phyloP scores from a whole-genome alignment of 2,113 vertebrate species.

The Limnothrissa miodon region DNA sequence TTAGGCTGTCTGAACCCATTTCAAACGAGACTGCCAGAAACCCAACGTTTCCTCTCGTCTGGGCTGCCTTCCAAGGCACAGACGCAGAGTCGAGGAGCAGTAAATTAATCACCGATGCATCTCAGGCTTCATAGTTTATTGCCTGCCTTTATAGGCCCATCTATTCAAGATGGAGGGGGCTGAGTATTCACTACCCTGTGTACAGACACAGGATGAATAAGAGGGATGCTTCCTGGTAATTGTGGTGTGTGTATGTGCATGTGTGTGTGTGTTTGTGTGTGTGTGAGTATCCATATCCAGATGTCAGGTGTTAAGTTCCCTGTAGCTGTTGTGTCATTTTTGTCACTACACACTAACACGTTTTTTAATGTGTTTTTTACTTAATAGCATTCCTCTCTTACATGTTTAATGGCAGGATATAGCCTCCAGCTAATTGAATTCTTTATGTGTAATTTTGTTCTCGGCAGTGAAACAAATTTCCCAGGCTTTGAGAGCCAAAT shows the following conservation, averaged over 20 bases:
- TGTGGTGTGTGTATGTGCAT: neutral
- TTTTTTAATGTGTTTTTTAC: neutral
- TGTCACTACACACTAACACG: neutral
- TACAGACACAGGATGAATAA: slow-evolving; percentile 38
- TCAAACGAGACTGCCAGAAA: slow-evolving; percentile 50
- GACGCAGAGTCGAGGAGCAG: slow-evolving; percentile 50
- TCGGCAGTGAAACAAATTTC: slow-evolving; percentile 8
- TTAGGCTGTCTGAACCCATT: slow-evolving; percentile 55
- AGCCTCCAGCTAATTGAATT: slow-evolving; percentile 6
- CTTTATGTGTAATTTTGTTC: slow-evolving; percentile 9
- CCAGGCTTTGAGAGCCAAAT: neutral
- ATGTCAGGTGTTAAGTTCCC: slow-evolving; percentile 46
- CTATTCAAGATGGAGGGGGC: slow-evolving; percentile 39
- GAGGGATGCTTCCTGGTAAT: slow-evolving; percentile 30
- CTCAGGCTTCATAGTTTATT: slow-evolving; percentile 50
- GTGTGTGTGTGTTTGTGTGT: neutral
- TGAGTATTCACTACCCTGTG: slow-evolving; percentile 35
- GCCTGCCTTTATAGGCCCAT: slow-evolving; percentile 40
- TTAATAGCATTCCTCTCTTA: neutral
- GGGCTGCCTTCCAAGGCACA: slow-evolving; percentile 54
- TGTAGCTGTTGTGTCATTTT: slow-evolving; percentile 29
- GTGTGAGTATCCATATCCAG: slow-evolving; percentile 21
- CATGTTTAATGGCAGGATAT: neutral
- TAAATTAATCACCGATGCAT: slow-evolving; percentile 58
- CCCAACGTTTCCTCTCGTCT: slow-evolving; percentile 53